A percentile compares a stretch with the other conserved stretches of the same genome.
These are phyloP conservation scores for Sylvilagus bachmani DNA, from an alignment of 2,113 vertebrate species.

Conservation along the genomic window DNA sequence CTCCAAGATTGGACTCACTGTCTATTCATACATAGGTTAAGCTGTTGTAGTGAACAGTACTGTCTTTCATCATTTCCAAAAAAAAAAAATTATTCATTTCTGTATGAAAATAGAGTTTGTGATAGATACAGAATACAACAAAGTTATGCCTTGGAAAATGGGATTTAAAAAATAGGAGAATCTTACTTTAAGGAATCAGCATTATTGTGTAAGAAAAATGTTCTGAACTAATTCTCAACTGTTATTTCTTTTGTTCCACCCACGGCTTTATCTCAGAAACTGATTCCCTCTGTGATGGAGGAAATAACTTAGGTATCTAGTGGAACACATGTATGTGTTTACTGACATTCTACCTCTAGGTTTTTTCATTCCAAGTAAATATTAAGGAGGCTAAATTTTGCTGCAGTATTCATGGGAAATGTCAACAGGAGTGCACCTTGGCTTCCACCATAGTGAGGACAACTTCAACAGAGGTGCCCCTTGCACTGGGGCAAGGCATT, in stretches of 20 bases:
- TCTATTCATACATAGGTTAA: background rate
- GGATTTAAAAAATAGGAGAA: background rate
- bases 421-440: rapidly evolving
- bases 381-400: background rate
- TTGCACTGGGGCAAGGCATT: background rate
- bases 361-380: background rate
- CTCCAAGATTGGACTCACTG: background rate
- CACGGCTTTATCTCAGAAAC: slow-evolving; percentile 52
- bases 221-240: background rate
- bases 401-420: background rate
- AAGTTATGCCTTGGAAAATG: background rate
- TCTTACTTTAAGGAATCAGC: background rate
- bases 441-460: background rate
- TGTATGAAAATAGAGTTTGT: background rate
- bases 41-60: too few relatives aligned
- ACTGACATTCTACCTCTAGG: background rate
- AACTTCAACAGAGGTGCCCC: rapidly evolving
- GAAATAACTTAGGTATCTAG: background rate
- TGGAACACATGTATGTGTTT: background rate
- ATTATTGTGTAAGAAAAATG: background rate
- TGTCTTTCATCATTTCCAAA: background rate
- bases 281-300: slow-evolving; percentile 29
- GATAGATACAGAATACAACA: rapidly evolving
- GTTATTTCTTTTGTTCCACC: slow-evolving; percentile 14
- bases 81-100: background rate